A percentile compares a stretch with the other conserved stretches of the same genome.
These are phyloP conservation scores for Latheticus oryzae DNA, from an alignment of 2,888 invertebrate species.

Conservation along the genomic window DNA sequence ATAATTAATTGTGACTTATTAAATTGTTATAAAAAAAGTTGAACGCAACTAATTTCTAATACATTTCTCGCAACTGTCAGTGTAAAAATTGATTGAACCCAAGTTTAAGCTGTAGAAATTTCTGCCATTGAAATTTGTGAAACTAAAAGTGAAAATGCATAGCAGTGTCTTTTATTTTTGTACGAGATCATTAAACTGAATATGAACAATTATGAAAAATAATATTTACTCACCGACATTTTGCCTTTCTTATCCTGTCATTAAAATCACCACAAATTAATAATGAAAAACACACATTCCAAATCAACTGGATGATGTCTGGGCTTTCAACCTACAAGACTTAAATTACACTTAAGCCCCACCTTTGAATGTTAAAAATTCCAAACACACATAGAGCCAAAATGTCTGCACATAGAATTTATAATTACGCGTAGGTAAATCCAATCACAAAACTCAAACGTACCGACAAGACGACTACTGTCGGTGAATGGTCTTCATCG, in stretches of 20 bases:
- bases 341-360: constrained; percentile 40
- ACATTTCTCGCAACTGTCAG: too few relatives aligned
- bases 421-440: too few relatives aligned
- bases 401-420: constrained; percentile 36
- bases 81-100: too few relatives aligned
- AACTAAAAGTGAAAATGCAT: constrained; percentile 26
- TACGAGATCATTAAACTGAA: background rate
- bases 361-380: constrained; percentile 44
- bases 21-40: too few relatives aligned
- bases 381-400: constrained; percentile 39
- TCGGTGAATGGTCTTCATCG: constrained; percentile 18
- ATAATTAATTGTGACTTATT: too few relatives aligned
- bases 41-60: too few relatives aligned
- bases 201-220: constrained; percentile 1
- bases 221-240: constrained; percentile 49
- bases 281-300: constrained; percentile 46
- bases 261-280: constrained; percentile 48
- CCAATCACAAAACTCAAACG: constrained; percentile 23
- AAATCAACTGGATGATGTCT: constrained; percentile 36
- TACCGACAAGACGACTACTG: constrained; percentile 28
- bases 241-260: constrained; percentile 49
- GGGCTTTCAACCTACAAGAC: constrained; percentile 35
- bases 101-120: too few relatives aligned
- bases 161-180: background rate
- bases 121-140: background rate